phyloP scores from a whole-genome alignment of 2,113 vertebrate genomes.

The Cynocephalus volans region DNA sequence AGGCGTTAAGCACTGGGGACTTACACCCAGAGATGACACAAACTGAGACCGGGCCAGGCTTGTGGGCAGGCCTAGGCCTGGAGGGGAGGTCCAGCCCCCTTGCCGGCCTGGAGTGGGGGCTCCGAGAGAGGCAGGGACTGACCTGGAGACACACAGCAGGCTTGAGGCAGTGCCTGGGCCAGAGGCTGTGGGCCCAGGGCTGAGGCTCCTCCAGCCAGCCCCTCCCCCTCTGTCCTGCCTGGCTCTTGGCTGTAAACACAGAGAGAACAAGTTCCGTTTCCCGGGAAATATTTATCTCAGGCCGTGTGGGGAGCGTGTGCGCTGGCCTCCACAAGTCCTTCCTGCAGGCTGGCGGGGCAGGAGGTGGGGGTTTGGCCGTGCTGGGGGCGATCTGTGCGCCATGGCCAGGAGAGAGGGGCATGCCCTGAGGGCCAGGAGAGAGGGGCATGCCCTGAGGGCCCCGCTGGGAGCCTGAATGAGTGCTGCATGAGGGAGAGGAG shows the following conservation, averaged over 20 bases:
- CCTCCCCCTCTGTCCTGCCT: constrained; percentile 32
- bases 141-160: neutral
- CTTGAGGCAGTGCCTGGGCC: neutral
- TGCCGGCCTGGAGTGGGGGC: neutral
- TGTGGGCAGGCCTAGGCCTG: neutral
- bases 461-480: neutral
- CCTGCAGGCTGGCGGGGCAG: constrained; percentile 76
- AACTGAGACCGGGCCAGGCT: neutral
- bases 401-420: constrained; percentile 49
- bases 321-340: constrained; percentile 74
- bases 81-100: no score
- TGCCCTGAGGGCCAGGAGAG: neutral
- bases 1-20: neutral
- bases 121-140: neutral
- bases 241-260: constrained; percentile 82
- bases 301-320: constrained; percentile 81
- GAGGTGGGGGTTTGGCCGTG: constrained; percentile 66
- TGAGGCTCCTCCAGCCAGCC: neutral
- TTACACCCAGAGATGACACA: neutral
- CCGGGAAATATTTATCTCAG: constrained; percentile 85
- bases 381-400: constrained; percentile 20
- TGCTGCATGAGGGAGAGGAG: neutral
- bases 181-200: neutral
- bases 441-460: neutral
- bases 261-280: constrained; percentile 85